Evolutionary conservation across 2,888 invertebrate genomes (phyloP).

Genomic region (Coleophora deauratella): DNA sequence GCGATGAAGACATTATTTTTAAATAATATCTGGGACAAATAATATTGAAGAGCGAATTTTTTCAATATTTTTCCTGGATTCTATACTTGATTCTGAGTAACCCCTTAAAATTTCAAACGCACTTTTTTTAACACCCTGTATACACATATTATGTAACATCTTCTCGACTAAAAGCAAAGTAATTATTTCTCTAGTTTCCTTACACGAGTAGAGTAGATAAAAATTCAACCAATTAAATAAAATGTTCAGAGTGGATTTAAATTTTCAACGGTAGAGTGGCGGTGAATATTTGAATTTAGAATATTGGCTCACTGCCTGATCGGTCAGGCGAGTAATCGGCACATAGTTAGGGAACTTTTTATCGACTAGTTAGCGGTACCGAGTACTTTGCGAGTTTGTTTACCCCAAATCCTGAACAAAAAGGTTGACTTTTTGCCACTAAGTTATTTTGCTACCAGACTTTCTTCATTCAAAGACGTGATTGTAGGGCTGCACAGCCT

Average conservation of each 20-base stretch:
- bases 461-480: conserved; percentile 5
- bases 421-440: conserved; percentile 2
- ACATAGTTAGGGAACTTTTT: conserved; percentile 45
- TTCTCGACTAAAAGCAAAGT: conserved; percentile 31
- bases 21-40: no score
- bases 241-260: conserved; percentile 52
- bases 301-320: conserved; percentile 42
- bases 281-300: conserved; percentile 31
- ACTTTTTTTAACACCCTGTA: no score
- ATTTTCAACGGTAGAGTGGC: conserved; percentile 40
- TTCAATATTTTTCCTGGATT: no score
- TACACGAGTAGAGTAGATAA: no score
- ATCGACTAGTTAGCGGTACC: conserved; percentile 44
- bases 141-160: no score
- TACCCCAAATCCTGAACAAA: no score
- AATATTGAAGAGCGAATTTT: no score
- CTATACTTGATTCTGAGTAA: no score
- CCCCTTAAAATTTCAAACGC: no score
- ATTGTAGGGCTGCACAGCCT: no score
- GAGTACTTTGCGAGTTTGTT: neutral
- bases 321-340: conserved; percentile 44
- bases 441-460: conserved; percentile 1
- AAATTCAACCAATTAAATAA: conserved; percentile 69
- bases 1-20: no score
- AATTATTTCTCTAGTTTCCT: no score